phyloP scores from a whole-genome alignment of 2,888 invertebrate genomes.

The Lagria hirta region DNA sequence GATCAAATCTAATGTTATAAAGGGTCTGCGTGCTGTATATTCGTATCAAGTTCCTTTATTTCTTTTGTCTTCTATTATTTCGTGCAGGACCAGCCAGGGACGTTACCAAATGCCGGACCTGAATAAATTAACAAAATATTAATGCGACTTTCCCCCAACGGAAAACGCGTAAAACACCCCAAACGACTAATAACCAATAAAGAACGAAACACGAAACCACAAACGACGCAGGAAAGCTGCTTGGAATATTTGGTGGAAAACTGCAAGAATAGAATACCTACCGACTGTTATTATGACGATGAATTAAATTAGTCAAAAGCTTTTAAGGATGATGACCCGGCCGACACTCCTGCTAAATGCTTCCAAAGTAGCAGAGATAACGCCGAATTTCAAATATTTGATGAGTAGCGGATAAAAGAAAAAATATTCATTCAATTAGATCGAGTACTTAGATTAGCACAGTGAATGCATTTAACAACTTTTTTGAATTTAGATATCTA shows the following conservation, averaged over 20 bases:
- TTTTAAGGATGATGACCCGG: slow-evolving; percentile 10
- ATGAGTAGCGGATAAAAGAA: no score
- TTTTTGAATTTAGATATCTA: slow-evolving; percentile 4
- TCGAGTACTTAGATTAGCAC: no score
- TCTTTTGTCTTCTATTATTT: slow-evolving; percentile 4
- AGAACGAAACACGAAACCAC: slow-evolving; percentile 20
- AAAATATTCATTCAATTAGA: no score
- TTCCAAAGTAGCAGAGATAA: no score
- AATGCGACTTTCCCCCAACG: slow-evolving; percentile 8
- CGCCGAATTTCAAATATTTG: slow-evolving; percentile 5
- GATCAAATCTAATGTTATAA: no score
- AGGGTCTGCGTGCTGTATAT: slow-evolving; percentile 7
- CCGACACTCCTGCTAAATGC: no score
- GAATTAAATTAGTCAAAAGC: slow-evolving; percentile 9
- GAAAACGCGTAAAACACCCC: slow-evolving; percentile 17
- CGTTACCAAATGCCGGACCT: slow-evolving; percentile 12
- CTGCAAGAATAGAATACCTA: slow-evolving; percentile 4
- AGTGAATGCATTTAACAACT: no score
- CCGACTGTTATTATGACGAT: slow-evolving; percentile 3
- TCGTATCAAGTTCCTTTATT: slow-evolving; percentile 15
- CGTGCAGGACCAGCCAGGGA: slow-evolving; percentile 19
- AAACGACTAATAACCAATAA: slow-evolving; percentile 20
- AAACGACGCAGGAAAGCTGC: slow-evolving; percentile 17
- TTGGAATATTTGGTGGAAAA: slow-evolving; percentile 5
- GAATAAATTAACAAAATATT: slow-evolving; percentile 24